Evolutionary conservation across 2,888 invertebrate species (phyloP), one percentile per base, ranked within the genome.

Genomic region (Sarcophaga carnaria): DNA sequence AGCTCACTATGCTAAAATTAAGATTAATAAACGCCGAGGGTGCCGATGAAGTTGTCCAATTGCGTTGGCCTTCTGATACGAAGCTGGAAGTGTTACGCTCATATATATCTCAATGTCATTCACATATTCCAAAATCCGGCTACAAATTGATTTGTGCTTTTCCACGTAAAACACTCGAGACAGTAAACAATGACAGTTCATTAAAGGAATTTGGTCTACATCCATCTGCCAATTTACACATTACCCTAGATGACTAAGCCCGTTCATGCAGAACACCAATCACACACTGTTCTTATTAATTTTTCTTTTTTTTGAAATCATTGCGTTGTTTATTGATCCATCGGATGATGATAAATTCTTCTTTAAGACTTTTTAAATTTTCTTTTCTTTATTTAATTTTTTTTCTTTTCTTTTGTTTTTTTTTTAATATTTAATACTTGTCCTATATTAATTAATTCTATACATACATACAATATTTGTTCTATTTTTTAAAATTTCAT

Each of bases 41-140:
- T 27, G 89, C 84, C 45, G 92, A 92, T 66, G 92, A 92, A 85
- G 90, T 91, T 62, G 91, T 92, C n/a, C 92, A 92, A 83, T 85
- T 93, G 67, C 92, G 93, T 77, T 93, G 93, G 93, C 93, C 93
- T 10, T 93, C 92, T 45, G 91, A 93, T 77, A 92, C 93, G 3
- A 91, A 90, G 87, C 85, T 93, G 27, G 89, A 91, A 63, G 93
- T 91, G 0, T 88, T 93, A 20, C 91, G 91, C 71, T 85, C 91
- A 3, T 93, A 92, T 88, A 92, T 93, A 27, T 87, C 88, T 2
- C 91, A 92, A 87, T 89, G 89, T 88, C 92, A 92, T 89, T 91
- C 91, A 86, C 92, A 93, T 83, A 91, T 93, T 89, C 91, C 92
- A 37, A 90, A 90, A 80, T 90, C 90, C 63, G 91, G 92, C 62